Conservation (phyloP, 2,888 invertebrate species). For the Nemotelus nigrinus region DNA sequence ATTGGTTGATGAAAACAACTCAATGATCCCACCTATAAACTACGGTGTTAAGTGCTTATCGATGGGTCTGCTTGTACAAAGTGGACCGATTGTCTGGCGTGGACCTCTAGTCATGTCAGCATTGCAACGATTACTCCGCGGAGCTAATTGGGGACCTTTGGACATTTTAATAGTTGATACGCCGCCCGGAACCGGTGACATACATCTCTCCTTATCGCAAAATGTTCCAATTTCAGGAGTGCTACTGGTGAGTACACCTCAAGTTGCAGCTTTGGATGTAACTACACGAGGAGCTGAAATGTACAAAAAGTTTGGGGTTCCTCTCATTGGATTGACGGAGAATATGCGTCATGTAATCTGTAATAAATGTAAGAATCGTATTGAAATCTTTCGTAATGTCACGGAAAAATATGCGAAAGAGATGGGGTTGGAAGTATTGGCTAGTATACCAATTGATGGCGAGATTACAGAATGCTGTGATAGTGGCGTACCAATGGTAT, state of each 20-base stretch:
- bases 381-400: constrained; percentile 78
- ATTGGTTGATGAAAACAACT: constrained; percentile 75
- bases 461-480: constrained; percentile 62
- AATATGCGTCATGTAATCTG: constrained; percentile 89
- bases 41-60: constrained; percentile 97
- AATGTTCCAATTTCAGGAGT: constrained; percentile 88
- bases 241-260: constrained; percentile 92
- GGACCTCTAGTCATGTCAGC: constrained; percentile 98
- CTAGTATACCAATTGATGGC: constrained; percentile 66
- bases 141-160: constrained; percentile 88
- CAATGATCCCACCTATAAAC: constrained; percentile 88
- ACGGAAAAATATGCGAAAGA: constrained; percentile 71
- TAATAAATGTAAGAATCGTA: constrained; percentile 77
- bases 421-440: constrained; percentile 74
- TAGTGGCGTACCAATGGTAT: constrained; percentile 59
- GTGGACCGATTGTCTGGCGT: constrained; percentile 91
- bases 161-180: constrained; percentile 93
- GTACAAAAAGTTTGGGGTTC: constrained; percentile 85
- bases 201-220: constrained; percentile 90
- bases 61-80: constrained; percentile 90
- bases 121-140: constrained; percentile 81
- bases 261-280: constrained; percentile 86
- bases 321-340: constrained; percentile 87
- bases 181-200: constrained; percentile 97
- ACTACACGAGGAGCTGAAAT: constrained; percentile 86